Base-by-base conservation (phyloP, 2,113 vertebrate genomes). In the Anser brachyrhynchus region DNA sequence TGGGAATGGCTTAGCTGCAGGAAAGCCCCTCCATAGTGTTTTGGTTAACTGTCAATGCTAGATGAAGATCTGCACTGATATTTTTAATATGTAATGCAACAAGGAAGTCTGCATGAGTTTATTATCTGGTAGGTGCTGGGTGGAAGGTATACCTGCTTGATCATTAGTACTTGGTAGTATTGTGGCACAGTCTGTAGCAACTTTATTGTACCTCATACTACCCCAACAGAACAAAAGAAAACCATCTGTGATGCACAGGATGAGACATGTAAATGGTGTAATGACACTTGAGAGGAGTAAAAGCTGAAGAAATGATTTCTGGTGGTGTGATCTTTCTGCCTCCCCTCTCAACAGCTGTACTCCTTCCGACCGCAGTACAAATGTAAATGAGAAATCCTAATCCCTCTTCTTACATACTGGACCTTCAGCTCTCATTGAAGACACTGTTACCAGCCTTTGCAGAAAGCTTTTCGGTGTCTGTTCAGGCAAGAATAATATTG, bases 401-500 rank as follows among this genome's bases (percentile, higher is more conserved):
- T 54, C 88, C 13, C 22, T 39, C 22, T 61, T 58, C 37, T 49
- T 72, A 73, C 16, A 6, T 70, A 11, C 31, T 5, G 3, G 33
- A 25, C 70, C 61, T 28, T 15, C 55, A 66, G 43, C 59, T 86
- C 67, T 61, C 4, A 0, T 44, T 37, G 52, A 83, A 61, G 25
- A n/a, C 58, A 76, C 93, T 65, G 17, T 37, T 73, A 46, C 11
- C 46, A 82, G 62, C 62, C 74, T 87, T 76, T 28, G 16, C 74
- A 54, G 72, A 64, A 83, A 43, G 43, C 11, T 78, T n/a, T 79
- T 29, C 31, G 3, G 51, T 84, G 39, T 72, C 18, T 62, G 23
- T n/a, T 92, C 28, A 49, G 76, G 39, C 73, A 77, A 65, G 61
- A 74, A 80, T 70, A 94, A 28, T 75, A 55, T n/a, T 41, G 83